phyloP scores from a whole-genome alignment of 2,888 invertebrate genomes.

The Yponomeuta plumbellus region DNA sequence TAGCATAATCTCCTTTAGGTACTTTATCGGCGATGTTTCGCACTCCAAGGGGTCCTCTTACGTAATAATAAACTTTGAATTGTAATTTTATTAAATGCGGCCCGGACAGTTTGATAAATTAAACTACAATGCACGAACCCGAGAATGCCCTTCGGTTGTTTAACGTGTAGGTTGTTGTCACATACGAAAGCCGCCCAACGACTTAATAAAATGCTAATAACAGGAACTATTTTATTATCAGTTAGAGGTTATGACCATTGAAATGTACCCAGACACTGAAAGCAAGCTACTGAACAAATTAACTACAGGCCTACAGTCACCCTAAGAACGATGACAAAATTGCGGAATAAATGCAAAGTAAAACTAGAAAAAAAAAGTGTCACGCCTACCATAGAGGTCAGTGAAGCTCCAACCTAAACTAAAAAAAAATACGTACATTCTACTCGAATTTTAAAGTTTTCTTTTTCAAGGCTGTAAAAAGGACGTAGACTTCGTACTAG shows the following conservation, averaged over 20 bases:
- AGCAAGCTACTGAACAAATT: not conserved
- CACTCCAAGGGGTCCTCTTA: too few species aligned
- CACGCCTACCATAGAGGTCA: too few species aligned
- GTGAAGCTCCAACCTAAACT: too few species aligned
- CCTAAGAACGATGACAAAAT: too few species aligned
- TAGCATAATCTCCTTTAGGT: too few species aligned
- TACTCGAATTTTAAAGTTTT: not conserved
- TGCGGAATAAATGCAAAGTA: not conserved
- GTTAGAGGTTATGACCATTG: not conserved
- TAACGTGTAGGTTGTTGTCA: not conserved
- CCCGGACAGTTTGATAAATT: too few species aligned
- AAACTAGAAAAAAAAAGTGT: not conserved
- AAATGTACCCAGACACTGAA: not conserved
- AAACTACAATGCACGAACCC: not conserved
- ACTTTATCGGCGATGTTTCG: too few species aligned
- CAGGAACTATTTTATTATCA: not conserved
- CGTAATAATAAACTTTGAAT: too few species aligned
- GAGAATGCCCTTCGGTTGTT: not conserved
- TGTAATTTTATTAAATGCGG: too few species aligned
- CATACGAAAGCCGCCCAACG: not conserved
- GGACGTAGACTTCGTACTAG: not conserved
- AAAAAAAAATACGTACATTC: too few species aligned
- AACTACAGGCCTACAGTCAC: not conserved
- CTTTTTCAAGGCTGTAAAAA: not conserved
- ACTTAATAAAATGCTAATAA: not conserved